phyloP scores from a whole-genome alignment of 2,888 invertebrate genomes.

The Drosophila histrio region DNA sequence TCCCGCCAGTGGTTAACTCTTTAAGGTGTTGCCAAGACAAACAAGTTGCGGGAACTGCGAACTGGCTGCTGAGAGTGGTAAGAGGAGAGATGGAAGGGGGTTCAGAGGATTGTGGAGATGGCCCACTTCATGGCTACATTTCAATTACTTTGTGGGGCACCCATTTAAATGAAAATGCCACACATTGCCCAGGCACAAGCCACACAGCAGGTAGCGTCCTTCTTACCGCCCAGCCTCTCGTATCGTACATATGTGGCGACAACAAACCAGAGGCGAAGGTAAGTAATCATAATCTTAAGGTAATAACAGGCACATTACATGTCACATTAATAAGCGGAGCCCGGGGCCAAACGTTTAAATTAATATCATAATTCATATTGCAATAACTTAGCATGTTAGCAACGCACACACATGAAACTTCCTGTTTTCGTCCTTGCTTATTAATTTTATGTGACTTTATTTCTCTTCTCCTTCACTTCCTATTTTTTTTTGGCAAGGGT shows the following conservation, averaged over 20 bases:
- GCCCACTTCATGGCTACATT: slow-evolving; percentile 65
- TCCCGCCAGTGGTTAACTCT: slow-evolving; percentile 60
- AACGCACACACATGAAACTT: slow-evolving; percentile 13
- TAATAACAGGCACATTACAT: slow-evolving; percentile 79
- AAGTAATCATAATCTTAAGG: slow-evolving; percentile 78
- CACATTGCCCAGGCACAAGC: slow-evolving; percentile 70
- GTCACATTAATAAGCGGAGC: slow-evolving; percentile 81
- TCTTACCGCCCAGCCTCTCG: neutral
- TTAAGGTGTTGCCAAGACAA: slow-evolving; percentile 75
- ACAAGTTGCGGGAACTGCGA: slow-evolving; percentile 52
- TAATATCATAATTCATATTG: slow-evolving; percentile 82
- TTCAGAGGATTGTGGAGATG: slow-evolving; percentile 20
- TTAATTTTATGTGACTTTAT: slow-evolving; percentile 77
- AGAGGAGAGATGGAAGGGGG: neutral
- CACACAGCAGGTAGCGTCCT: slow-evolving; percentile 53
- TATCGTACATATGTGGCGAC: slow-evolving; percentile 37
- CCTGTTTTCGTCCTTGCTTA: slow-evolving; percentile 55
- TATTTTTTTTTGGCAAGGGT: slow-evolving; percentile 37
- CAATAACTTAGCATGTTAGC: slow-evolving; percentile 80
- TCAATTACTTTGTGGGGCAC: slow-evolving; percentile 73
- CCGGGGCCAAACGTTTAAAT: slow-evolving; percentile 66
- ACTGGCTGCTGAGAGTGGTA: neutral
- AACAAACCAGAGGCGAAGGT: slow-evolving; percentile 25
- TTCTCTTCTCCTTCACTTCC: slow-evolving; percentile 23
- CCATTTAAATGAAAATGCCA: slow-evolving; percentile 78